Conservation (phyloP, 64 coral and sea anemone genomes). For the Porites lutea region DNA sequence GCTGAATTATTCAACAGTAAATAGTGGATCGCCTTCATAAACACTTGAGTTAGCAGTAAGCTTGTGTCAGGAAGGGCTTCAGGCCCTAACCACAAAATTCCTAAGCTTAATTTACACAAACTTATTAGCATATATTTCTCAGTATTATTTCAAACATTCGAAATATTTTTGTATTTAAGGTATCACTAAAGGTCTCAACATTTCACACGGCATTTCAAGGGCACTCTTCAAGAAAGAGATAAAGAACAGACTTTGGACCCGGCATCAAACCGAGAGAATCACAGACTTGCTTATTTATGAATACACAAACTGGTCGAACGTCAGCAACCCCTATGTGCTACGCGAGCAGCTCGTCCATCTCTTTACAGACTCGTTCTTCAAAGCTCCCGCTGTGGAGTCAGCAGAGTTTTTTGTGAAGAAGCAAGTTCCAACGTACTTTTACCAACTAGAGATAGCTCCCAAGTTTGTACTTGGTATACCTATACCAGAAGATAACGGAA, state of each 20-base stretch:
- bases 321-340: slow-evolving; percentile 43
- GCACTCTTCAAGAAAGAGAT: slow-evolving; percentile 39
- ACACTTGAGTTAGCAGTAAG: too few relatives aligned
- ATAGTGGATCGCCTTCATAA: too few relatives aligned
- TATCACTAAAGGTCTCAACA: slow-evolving; percentile 46
- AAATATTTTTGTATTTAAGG: slow-evolving; percentile 23
- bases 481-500: background rate
- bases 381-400: slow-evolving; percentile 66
- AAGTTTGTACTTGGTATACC: background rate
- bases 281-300: slow-evolving; percentile 60
- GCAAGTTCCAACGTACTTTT: slow-evolving; percentile 44
- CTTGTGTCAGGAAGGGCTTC: too few relatives aligned
- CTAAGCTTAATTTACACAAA: too few relatives aligned
- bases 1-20: too few relatives aligned
- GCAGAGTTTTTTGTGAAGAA: slow-evolving; percentile 74
- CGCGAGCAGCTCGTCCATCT: slow-evolving; percentile 65
- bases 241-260: slow-evolving; percentile 48
- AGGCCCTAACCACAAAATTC: too few relatives aligned
- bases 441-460: slow-evolving; percentile 25
- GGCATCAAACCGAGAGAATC: slow-evolving; percentile 54
- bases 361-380: slow-evolving; percentile 66
- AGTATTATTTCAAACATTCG: too few relatives aligned
- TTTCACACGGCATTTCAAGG: slow-evolving; percentile 43
- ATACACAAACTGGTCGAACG: slow-evolving; percentile 79
- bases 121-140: background rate